phyloP scores from a whole-genome alignment of 2,113 vertebrate species.

The Girardinichthys multiradiatus region DNA sequence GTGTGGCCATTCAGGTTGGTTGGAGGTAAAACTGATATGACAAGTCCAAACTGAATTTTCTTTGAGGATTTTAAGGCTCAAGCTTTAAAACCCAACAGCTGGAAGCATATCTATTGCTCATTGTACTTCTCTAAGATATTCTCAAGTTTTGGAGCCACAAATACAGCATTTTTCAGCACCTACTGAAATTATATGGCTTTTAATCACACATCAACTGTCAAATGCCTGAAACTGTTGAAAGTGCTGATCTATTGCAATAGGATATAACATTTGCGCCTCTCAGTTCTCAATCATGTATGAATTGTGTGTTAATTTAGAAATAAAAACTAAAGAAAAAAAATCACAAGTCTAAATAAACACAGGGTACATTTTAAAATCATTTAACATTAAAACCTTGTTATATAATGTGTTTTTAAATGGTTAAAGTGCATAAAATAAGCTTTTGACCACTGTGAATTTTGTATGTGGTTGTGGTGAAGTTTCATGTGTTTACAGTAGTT shows the following conservation, averaged over 20 bases:
- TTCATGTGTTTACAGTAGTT: background rate
- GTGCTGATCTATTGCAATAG: too few species aligned
- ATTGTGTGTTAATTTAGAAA: too few species aligned
- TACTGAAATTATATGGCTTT: background rate
- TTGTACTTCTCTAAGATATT: background rate
- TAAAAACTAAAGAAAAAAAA: background rate
- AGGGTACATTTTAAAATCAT: background rate
- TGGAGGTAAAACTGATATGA: too few species aligned
- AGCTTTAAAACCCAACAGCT: too few species aligned
- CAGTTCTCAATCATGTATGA: too few species aligned
- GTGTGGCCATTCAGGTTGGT: too few species aligned
- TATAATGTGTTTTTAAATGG: background rate
- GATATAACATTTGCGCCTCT: too few species aligned
- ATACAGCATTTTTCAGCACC: too few species aligned
- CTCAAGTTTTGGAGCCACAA: background rate
- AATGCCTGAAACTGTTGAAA: too few species aligned
- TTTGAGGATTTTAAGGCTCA: too few species aligned
- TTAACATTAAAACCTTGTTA: background rate
- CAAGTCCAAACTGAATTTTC: too few species aligned
- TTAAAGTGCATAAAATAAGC: background rate
- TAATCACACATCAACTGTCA: too few species aligned
- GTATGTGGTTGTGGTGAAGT: conserved; percentile 9
- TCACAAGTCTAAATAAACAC: background rate
- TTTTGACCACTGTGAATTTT: background rate
- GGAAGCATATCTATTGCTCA: background rate